Evolutionary conservation across 2,888 invertebrate species (phyloP), one percentile per base, ranked within the genome.

Genomic region (Eubasilissa splendida): DNA sequence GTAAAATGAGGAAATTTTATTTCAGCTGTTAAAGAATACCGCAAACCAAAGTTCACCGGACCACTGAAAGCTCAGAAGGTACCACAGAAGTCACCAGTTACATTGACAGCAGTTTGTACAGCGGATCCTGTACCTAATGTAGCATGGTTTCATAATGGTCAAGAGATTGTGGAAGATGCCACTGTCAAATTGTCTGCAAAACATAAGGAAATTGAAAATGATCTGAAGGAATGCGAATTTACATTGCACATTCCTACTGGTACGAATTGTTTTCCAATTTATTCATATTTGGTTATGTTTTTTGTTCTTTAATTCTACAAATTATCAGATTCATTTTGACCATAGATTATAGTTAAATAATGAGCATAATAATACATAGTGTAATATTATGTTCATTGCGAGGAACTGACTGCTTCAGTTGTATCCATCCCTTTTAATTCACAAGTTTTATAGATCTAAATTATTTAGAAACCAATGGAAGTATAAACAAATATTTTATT

Each of bases 51-150:
- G 85, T 90, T 96, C 85, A 93, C 92, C 8, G 88, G 91, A 76
- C 94, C 94, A 0, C 87, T 96, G 11, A 89, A 92, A 84, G 94
- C 96, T 66, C 91, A 93, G 81, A 93, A 93, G n/a, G 92, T 94
- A 53, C 91, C 93, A 83, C 94, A 95, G 86, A 92, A 93, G 59
- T 92, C 93, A 66, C 91, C 93, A 0, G 93, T 93, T 2, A 91
- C 91, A 0, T 88, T 96, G 85, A 91, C 93, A 68, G 94, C 95
- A 0, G 92, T 95, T 22, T 93, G 98, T 85, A 94, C 95, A 53
- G 98, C 97, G 8, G 96, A 97, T 89, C 99, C 99, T 0, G 91
- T 93, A 83, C 98, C 99, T 0, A 95, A 96, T 84, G 93, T 96
- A 70, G 92, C 93, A 81, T 98, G 98, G 98, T 91, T 93, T 56